Conservation (phyloP, 2,113 vertebrate genomes). For the Halichoerus grypus region DNA sequence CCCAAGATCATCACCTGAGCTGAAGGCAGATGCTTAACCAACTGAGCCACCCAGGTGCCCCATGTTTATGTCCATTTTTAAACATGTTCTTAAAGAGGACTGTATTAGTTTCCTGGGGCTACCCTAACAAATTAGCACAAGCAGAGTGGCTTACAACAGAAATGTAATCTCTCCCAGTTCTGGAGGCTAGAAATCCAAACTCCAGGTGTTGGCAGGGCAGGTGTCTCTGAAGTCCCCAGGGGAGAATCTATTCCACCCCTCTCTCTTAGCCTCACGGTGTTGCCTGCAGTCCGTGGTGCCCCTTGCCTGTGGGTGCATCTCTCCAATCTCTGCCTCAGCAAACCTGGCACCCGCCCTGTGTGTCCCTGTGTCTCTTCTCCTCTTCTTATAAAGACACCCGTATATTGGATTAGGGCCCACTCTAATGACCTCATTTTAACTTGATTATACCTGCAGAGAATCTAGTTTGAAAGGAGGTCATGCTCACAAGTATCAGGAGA, state of each 20-base stretch:
- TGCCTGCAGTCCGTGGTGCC: neutral
- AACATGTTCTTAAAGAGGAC: neutral
- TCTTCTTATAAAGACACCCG: neutral
- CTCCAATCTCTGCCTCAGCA: neutral
- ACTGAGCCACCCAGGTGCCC: neutral
- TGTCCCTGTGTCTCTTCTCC: neutral
- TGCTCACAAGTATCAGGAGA: neutral
- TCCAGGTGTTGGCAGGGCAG: neutral
- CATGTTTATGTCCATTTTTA: neutral
- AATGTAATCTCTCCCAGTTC: neutral
- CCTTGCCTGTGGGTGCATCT: fast-evolving
- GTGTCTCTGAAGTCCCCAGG: neutral
- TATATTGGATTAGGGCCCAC: neutral
- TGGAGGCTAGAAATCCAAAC: neutral
- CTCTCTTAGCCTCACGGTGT: fast-evolving
- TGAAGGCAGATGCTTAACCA: neutral
- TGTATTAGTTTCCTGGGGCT: neutral
- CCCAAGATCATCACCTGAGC: neutral
- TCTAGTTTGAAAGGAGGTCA: neutral
- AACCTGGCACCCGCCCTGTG: fast-evolving
- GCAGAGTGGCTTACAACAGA: neutral
- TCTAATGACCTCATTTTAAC: neutral
- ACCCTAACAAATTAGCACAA: neutral
- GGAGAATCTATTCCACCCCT: fast-evolving
- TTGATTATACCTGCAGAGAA: neutral